Base-by-base conservation (phyloP, 2,888 invertebrate species). In the Parapristionchus giblindavisi region DNA sequence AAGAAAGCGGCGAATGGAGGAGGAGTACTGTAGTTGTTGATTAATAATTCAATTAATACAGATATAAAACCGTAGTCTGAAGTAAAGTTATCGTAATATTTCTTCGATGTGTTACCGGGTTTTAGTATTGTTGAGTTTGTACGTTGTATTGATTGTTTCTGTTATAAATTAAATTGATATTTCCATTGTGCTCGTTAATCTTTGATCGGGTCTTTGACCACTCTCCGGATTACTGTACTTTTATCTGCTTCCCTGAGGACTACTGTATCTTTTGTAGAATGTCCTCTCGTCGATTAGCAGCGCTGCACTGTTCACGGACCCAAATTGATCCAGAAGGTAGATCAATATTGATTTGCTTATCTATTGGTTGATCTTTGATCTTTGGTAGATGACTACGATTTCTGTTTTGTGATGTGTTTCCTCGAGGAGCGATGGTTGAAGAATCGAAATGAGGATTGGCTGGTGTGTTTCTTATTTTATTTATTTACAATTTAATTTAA, bases 391-490 rank as follows among this genome's bases (percentile, higher is more conserved):
- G 58, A 60, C 21, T 40, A n/a, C 60, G 72, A 72, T 24, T 72
- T 63, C 48, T 14, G 29, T 24, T 75, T 75, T 32, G 32, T 75
- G 40, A 40, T 75, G 27, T 68, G 51, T 21, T 75, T 75, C 54
- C n/a, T 82, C 27, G 81, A 80, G 56, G 79, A 79, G 29, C 68
- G 58, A 36, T 79, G 78, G 77, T 56, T 83, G 71, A 76, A 76
- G 32, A 58, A 29, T 34, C 76, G 75, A 21, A 71, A 52, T n/a
- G 80, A 79, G 29, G 73, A 78, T 51, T 83, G 83, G 83, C 17
- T 36, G 36, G 51, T 38, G 4, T 24, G 51, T 51, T 3, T 14
- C n/a, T n/a, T n/a, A n/a, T n/a, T n/a, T n/a, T n/a, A n/a, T n/a
- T n/a, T n/a, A n/a, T n/a, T n/a, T n/a, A n/a, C n/a, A n/a, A n/a